Evolutionary conservation across 2,113 vertebrate species (phyloP), one percentile per base, ranked within the genome.

Genomic region (Rhinoderma darwinii): DNA sequence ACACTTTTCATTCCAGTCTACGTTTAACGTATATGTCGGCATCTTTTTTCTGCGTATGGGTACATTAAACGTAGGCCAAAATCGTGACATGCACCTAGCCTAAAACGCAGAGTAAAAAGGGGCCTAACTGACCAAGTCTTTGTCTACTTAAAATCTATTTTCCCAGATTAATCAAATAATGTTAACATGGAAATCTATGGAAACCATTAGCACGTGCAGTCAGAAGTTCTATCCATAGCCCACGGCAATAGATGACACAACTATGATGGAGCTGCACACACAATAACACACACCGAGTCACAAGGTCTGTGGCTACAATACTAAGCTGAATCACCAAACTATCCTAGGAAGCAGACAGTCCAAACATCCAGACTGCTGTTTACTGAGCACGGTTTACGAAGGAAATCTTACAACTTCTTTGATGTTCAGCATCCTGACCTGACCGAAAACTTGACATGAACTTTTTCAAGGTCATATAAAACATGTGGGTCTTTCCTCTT

Each of bases 281-380:
- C 25, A 6, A 17, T 8, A 17, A n/a, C 11, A 14, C 61, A 66
- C 63, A 22, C 15, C 44, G 79, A 82, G 22, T 82, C 79, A 63
- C 79, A 41, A 43, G 2, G 47, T 51, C 56, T 82, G n/a, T 30
- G 59, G 37, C 22, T 43, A 59, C 77, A 39, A 35, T 43, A 50
- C 32, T 17, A 12, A 8, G 39, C 14, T 82, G 27, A 82, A 50
- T 83, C 81, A 72, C 41, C 43, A 25, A 1, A 83, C 20, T 7
- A 63, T n/a, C 32, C 9, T 66, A 44, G 39, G 79, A 66, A 82
- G 63, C 41, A 70, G 81, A 50, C 61, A 68, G 80, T 3, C 41
- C 59, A 61, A 17, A 27, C n/a, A 50, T 8, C 30, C 47, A 50
- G 74, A 50, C 39, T 15, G 15, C 47, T 7, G 27, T 73, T 22